A percentile compares a stretch with the other conserved stretches of the same genome.
Evolutionary conservation across 2,888 invertebrate species (phyloP).

Genomic region (Lasioglossum pauxillum): DNA sequence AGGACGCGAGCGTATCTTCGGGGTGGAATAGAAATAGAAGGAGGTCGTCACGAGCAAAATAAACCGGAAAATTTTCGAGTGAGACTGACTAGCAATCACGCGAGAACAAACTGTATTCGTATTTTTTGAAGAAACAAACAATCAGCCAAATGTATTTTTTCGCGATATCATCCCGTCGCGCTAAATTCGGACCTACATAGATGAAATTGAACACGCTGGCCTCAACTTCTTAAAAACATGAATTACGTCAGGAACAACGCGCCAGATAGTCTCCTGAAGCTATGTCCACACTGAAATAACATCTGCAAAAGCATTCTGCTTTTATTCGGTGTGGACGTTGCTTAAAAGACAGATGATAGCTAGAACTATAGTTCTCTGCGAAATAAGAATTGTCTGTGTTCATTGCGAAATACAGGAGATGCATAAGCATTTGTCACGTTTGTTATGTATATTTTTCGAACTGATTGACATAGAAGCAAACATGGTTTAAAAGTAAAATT

Average conservation of each 20-base stretch:
- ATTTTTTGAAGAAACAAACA: not conserved
- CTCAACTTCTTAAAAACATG: not conserved
- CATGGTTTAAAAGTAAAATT: no score
- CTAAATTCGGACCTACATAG: not conserved
- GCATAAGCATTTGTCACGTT: no score
- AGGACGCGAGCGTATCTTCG: not conserved
- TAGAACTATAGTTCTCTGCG: no score
- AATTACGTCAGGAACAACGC: not conserved
- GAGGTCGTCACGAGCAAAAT: not conserved
- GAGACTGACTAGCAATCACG: not conserved
- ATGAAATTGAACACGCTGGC: not conserved
- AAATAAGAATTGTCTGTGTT: no score
- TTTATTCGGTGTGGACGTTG: no score
- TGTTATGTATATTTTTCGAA: no score
- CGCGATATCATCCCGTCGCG: not conserved
- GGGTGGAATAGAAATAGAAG: not conserved
- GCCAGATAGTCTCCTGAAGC: not conserved
- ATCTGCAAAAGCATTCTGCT: no score
- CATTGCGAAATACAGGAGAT: no score
- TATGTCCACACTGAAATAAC: no score
- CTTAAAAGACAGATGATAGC: no score
- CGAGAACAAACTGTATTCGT: not conserved
- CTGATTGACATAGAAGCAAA: no score
- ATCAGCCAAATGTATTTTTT: conserved; percentile 2
- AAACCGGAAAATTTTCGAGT: not conserved